A percentile compares a stretch with the other conserved stretches of the same genome.
phyloP scores from a whole-genome alignment of 2,797 vertebrate species.

The Gambelia wislizenii region DNA sequence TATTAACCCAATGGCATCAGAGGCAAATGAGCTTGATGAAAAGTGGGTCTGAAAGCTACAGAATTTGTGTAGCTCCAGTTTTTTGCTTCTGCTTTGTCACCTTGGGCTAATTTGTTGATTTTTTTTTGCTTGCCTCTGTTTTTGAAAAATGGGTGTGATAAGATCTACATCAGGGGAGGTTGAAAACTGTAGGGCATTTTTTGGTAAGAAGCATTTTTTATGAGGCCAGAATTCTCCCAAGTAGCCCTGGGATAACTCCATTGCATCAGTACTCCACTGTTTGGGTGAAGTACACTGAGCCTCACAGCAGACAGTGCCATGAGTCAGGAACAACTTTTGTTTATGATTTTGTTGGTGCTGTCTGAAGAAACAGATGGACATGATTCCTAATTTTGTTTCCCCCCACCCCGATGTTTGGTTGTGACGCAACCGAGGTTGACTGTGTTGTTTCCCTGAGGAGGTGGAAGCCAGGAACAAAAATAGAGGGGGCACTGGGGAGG shows the following conservation, averaged over 20 bases:
- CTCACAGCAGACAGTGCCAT: accelerated
- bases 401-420: constrained; percentile 63
- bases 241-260: not conserved
- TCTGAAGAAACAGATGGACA: constrained; percentile 53
- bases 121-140: constrained; percentile 7
- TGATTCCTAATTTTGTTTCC: constrained; percentile 58
- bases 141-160: constrained; percentile 37
- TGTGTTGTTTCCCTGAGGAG: constrained; percentile 39
- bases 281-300: constrained; percentile 36
- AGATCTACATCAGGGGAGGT: constrained; percentile 45
- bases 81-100: constrained; percentile 31
- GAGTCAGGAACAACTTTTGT: constrained; percentile 39
- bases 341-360: not conserved
- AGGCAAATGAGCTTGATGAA: not conserved
- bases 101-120: constrained; percentile 47
- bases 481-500: constrained; percentile 26
- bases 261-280: accelerated
- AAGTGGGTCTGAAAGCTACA: not conserved
- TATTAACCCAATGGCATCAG: not conserved
- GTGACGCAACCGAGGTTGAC: constrained; percentile 70
- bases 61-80: constrained; percentile 2
- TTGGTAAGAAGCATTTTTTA: not conserved
- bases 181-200: constrained; percentile 49
- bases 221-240: not conserved
- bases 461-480: constrained; percentile 49